Percentiles rank a stretch among this genome's conserved stretches.
Evolutionary conservation across 2,113 vertebrate genomes (phyloP).

Genomic region (Pitta sordida): DNA sequence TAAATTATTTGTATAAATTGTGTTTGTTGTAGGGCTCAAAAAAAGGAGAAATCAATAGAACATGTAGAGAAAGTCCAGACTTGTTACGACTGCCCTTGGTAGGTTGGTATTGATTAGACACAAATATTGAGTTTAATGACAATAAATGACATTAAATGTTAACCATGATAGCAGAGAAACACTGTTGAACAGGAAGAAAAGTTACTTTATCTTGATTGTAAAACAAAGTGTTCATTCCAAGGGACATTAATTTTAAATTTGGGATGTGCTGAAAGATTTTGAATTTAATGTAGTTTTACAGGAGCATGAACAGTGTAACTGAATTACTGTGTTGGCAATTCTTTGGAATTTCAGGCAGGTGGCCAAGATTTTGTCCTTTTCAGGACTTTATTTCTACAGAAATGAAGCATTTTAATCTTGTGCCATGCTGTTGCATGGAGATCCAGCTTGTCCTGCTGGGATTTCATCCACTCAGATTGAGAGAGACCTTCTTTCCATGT

Average conservation of each 20-base stretch:
- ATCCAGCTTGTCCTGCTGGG: background rate
- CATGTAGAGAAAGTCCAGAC: constrained; percentile 25
- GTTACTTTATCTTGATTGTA: background rate
- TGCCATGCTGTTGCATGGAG: background rate
- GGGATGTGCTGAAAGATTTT: constrained; percentile 6
- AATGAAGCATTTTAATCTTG: background rate
- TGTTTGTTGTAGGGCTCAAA: constrained; percentile 16
- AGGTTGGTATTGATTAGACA: constrained; percentile 46
- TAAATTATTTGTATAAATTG: constrained; percentile 50
- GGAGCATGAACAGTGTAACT: background rate
- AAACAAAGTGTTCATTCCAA: background rate
- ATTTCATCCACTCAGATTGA: background rate
- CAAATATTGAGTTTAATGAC: constrained; percentile 51
- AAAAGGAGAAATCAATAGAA: constrained; percentile 28
- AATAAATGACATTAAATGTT: constrained; percentile 61
- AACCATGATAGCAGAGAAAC: constrained; percentile 6
- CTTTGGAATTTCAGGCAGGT: background rate
- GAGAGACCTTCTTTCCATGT: background rate
- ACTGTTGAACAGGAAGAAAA: background rate
- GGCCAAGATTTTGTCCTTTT: constrained; percentile 24
- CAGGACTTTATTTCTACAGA: background rate
- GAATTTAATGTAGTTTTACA: constrained; percentile 41
- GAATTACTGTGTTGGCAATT: constrained; percentile 22
- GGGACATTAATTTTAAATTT: constrained; percentile 39
- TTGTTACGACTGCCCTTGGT: constrained; percentile 12